These are phyloP conservation scores for Cyprinodon brontotheroides DNA, from an alignment of 2,113 vertebrate species.

Conservation along the genomic window DNA sequence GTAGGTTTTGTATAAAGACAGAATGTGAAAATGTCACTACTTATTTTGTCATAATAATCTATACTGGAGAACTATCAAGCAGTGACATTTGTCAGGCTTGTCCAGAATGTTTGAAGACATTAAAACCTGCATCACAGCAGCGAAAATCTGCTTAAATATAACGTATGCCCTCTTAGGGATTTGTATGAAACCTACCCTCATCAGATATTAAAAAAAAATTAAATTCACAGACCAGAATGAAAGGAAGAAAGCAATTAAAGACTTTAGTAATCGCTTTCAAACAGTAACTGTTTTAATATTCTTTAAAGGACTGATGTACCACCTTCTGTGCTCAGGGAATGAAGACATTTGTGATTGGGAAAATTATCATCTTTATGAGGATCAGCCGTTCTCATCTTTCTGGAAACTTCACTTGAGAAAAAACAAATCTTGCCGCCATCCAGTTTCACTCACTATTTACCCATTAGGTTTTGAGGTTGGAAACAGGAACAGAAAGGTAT, in stretches of 20 bases:
- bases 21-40: no score
- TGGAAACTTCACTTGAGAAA: constrained; percentile 64
- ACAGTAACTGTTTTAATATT: constrained; percentile 15
- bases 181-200: not conserved
- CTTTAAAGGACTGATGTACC: constrained; percentile 19
- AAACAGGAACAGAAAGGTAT: constrained; percentile 46
- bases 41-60: no score
- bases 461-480: constrained; percentile 67
- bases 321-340: constrained; percentile 47
- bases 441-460: constrained; percentile 51
- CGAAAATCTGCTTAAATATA: no score
- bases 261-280: constrained; percentile 44
- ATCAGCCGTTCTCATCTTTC: constrained; percentile 58
- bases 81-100: no score
- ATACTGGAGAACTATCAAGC: no score
- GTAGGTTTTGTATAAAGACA: no score
- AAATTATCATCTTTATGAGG: constrained; percentile 56
- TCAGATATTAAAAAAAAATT: constrained; percentile 38
- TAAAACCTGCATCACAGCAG: no score
- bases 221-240: constrained; percentile 37
- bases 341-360: constrained; percentile 68
- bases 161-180: no score
- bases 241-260: constrained; percentile 22
- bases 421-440: constrained; percentile 52
- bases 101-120: no score